phyloP scores from a whole-genome alignment of 2,888 invertebrate genomes.

The Galerucella nymphaeae region DNA sequence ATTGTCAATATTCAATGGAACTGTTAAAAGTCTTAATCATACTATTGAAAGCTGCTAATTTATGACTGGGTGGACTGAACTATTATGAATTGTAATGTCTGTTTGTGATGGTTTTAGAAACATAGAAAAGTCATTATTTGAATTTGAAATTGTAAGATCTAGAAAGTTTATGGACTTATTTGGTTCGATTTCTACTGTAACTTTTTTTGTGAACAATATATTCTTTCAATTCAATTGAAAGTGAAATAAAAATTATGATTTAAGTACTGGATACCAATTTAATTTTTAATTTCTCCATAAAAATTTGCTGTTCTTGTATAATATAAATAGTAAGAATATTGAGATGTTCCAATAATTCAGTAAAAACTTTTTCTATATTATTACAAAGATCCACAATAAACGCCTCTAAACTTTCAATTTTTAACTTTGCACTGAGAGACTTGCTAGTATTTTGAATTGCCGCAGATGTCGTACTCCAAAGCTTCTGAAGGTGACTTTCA shows the following conservation, averaged over 20 bases:
- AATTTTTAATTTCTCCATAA: slow-evolving; percentile 12
- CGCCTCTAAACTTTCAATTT: neutral
- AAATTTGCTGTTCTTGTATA: slow-evolving; percentile 14
- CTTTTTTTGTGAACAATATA: too few relatives aligned
- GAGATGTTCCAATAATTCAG: slow-evolving; percentile 1
- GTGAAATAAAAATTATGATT: neutral
- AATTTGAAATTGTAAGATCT: too few relatives aligned
- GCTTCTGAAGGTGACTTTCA: neutral
- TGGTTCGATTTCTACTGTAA: too few relatives aligned
- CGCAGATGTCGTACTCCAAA: neutral
- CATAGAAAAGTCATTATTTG: too few relatives aligned
- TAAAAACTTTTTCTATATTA: neutral
- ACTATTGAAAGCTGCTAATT: too few relatives aligned
- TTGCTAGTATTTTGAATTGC: neutral
- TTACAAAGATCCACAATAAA: neutral
- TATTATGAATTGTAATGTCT: too few relatives aligned
- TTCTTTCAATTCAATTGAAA: neutral
- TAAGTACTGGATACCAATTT: neutral
- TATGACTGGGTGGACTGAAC: too few relatives aligned
- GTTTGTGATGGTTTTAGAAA: too few relatives aligned
- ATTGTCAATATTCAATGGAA: too few relatives aligned
- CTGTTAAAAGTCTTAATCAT: too few relatives aligned
- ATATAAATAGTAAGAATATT: slow-evolving; percentile 1
- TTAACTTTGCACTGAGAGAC: too few relatives aligned
- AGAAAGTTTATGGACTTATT: too few relatives aligned